phyloP scores from a whole-genome alignment of 2,113 vertebrate genomes.

The Dasyprocta punctata region DNA sequence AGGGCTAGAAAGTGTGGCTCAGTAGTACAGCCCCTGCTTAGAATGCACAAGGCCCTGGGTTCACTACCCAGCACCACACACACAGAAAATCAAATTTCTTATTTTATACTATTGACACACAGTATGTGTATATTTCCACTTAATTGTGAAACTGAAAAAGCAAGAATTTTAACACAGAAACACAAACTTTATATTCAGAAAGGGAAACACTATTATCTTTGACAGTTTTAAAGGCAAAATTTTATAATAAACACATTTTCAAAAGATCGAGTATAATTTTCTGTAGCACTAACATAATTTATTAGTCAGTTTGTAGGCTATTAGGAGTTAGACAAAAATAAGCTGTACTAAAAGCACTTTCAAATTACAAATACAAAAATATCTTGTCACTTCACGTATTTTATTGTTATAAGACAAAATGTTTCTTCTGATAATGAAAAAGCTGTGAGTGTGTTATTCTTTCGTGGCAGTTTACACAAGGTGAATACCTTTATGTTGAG shows the following conservation, averaged over 20 bases:
- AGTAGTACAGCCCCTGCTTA: not conserved
- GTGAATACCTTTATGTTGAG: not conserved
- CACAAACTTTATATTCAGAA: not conserved
- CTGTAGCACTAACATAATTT: not conserved
- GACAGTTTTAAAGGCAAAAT: not conserved
- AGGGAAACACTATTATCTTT: not conserved
- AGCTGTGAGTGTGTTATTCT: not conserved
- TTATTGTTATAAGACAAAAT: not conserved
- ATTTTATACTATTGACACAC: not conserved
- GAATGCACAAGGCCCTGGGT: not conserved
- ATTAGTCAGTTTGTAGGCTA: not conserved
- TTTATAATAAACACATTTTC: slow-evolving; percentile 11
- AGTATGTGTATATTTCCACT: not conserved
- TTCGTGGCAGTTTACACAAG: not conserved
- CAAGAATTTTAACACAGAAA: not conserved
- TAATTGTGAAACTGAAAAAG: not conserved
- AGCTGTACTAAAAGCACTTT: not conserved
- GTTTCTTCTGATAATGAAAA: not conserved
- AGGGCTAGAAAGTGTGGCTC: not conserved
- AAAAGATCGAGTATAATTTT: not conserved
- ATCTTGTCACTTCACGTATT: not conserved
- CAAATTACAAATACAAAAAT: not conserved
- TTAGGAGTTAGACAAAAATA: not conserved
- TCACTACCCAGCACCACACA: not conserved
- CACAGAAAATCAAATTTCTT: too few species aligned